Percentiles rank a stretch among this genome's conserved stretches.
These are phyloP conservation scores for Onychomys arenicola DNA, from an alignment of 2,797 vertebrate genomes.

Conservation along the genomic window DNA sequence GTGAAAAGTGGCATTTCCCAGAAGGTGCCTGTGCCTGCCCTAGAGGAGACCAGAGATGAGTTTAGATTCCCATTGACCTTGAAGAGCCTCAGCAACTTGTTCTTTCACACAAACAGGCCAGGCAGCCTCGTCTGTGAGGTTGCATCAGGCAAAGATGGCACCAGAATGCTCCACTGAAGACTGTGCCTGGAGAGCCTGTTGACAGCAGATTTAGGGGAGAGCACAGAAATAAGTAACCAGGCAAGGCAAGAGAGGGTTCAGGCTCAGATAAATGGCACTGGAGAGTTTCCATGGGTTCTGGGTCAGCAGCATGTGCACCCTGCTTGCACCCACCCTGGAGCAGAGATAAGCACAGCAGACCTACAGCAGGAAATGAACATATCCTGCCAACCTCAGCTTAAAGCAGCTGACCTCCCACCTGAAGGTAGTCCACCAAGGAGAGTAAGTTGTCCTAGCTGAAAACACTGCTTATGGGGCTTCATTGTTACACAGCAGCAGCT, in stretches of 20 bases:
- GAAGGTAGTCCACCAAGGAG: background rate
- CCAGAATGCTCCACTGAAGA: background rate
- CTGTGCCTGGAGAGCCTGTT: too few relatives aligned
- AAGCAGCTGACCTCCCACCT: background rate
- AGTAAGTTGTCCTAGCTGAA: background rate
- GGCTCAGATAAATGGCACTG: background rate
- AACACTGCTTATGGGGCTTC: background rate
- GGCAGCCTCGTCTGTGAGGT: rapidly evolving
- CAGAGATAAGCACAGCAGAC: background rate
- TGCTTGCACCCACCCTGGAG: background rate
- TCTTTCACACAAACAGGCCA: background rate
- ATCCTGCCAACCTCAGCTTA: background rate
- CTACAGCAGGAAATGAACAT: background rate
- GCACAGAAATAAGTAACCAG: background rate
- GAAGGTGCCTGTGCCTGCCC: background rate
- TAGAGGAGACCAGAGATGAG: background rate
- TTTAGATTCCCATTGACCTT: background rate
- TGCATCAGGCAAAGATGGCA: background rate
- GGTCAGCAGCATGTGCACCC: background rate
- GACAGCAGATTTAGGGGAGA: background rate
- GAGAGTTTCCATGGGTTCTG: background rate
- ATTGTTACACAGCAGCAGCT: background rate
- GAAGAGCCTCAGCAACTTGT: background rate
- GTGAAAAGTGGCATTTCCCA: background rate
- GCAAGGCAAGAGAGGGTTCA: background rate